A percentile compares a stretch with the other conserved stretches of the same genome.
Evolutionary conservation across 2,888 invertebrate genomes (phyloP).

Genomic region (Drosophila setosimentum): DNA sequence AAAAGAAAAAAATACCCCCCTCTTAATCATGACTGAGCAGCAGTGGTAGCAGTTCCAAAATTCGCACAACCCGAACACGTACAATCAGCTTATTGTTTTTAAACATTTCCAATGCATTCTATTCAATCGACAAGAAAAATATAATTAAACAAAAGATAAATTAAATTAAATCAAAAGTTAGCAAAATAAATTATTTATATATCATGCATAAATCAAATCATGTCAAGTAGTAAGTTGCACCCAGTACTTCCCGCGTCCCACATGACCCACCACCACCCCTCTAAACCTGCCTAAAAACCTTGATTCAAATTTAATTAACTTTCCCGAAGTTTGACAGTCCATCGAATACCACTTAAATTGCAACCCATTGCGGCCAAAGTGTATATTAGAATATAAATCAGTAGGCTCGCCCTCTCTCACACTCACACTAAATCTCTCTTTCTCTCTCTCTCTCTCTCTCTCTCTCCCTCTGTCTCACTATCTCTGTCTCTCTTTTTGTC

Average conservation of each 20-base stretch:
- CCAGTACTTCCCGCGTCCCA: slow-evolving; percentile 49
- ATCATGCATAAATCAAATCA: slow-evolving; percentile 61
- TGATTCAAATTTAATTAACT: slow-evolving; percentile 75
- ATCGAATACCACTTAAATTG: slow-evolving; percentile 71
- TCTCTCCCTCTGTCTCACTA: slow-evolving; percentile 30
- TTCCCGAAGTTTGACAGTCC: slow-evolving; percentile 72
- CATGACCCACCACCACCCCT: slow-evolving; percentile 16
- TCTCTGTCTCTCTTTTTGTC: slow-evolving; percentile 23
- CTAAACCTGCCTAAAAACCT: slow-evolving; percentile 26
- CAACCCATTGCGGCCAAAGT: slow-evolving; percentile 58
- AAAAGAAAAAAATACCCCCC: slow-evolving; percentile 17
- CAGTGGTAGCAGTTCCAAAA: slow-evolving; percentile 81
- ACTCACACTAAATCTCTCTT: background rate
- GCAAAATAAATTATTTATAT: slow-evolving; percentile 29
- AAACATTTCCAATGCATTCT: slow-evolving; percentile 78
- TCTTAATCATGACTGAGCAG: slow-evolving; percentile 78
- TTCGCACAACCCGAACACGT: slow-evolving; percentile 63
- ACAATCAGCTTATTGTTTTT: slow-evolving; percentile 71
- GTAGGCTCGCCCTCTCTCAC: slow-evolving; percentile 12
- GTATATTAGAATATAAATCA: slow-evolving; percentile 20
- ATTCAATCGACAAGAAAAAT: slow-evolving; percentile 64
- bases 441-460: slow-evolving; percentile 7
- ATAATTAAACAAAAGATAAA: slow-evolving; percentile 43
- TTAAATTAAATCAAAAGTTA: slow-evolving; percentile 41
- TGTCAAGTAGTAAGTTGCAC: slow-evolving; percentile 75